Conservation (phyloP, 2,888 invertebrate species). For the Diachrysia chrysitis region DNA sequence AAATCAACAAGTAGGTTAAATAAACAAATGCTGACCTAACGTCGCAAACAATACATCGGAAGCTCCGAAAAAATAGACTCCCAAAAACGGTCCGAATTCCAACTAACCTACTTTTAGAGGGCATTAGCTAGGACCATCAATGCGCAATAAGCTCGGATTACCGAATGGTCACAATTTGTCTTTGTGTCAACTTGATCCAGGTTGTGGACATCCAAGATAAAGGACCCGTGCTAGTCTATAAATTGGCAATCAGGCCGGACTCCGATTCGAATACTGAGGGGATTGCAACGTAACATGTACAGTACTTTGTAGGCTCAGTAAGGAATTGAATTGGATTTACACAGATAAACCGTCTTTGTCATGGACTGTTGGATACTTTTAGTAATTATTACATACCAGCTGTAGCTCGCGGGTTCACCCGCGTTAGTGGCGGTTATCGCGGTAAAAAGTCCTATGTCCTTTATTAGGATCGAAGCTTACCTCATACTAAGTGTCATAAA, state of each 20-base stretch:
- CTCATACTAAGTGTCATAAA: no score
- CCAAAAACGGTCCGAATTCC: conserved; percentile 23
- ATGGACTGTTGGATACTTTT: conserved; percentile 30
- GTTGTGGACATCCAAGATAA: conserved; percentile 62
- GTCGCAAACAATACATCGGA: background rate
- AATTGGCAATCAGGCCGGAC: conserved; percentile 64
- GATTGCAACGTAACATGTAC: conserved; percentile 35
- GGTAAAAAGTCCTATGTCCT: no score
- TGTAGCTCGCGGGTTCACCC: no score
- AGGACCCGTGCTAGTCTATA: conserved; percentile 59
- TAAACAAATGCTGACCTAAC: background rate
- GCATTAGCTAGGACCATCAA: conserved; percentile 63
- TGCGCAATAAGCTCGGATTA: conserved; percentile 68
- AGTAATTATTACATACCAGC: no score
- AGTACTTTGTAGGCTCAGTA: conserved; percentile 17
- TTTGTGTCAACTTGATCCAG: conserved; percentile 64
- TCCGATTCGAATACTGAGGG: conserved; percentile 46
- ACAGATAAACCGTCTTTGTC: conserved; percentile 39
- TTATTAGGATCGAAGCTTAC: no score
- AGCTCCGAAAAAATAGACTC: background rate
- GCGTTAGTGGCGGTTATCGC: no score
- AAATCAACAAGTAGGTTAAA: background rate
- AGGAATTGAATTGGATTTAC: conserved; percentile 40
- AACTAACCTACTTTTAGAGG: conserved; percentile 42
- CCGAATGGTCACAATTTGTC: conserved; percentile 68